Conservation (phyloP, 2,113 vertebrate genomes). For the Bambusicola thoracicus region DNA sequence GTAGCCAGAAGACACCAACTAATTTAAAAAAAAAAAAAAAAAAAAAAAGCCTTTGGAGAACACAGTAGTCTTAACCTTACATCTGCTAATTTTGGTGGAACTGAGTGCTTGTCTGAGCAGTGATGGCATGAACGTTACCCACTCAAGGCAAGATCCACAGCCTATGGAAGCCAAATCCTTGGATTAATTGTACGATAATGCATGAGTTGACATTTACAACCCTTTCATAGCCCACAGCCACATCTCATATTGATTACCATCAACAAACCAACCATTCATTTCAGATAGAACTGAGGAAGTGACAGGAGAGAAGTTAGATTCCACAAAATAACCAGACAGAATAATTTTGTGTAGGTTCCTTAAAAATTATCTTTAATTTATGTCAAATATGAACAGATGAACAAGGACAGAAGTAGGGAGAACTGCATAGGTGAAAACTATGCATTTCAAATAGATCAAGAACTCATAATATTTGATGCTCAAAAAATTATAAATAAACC, state of each 20-base stretch:
- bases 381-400: conserved; percentile 90
- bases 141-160: background rate
- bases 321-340: conserved; percentile 78
- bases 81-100: background rate
- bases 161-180: background rate
- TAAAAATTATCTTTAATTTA: conserved; percentile 93
- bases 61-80: background rate
- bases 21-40: background rate
- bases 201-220: background rate
- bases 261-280: conserved; percentile 5
- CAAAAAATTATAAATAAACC: conserved; percentile 68
- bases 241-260: background rate
- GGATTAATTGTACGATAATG: background rate
- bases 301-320: conserved; percentile 47
- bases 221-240: background rate
- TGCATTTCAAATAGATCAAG: conserved; percentile 85
- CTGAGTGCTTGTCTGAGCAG: background rate
- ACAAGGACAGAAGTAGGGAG: conserved; percentile 87
- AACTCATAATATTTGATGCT: conserved; percentile 75
- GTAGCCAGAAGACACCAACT: background rate
- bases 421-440: conserved; percentile 93
- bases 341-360: conserved; percentile 80
- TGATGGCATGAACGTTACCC: background rate
- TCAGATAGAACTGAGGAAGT: background rate
- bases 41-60: background rate